A percentile compares a stretch with the other conserved stretches of the same genome.
Conservation (phyloP, 2,888 invertebrate genomes). For the Xanthostigma xanthostigma region DNA sequence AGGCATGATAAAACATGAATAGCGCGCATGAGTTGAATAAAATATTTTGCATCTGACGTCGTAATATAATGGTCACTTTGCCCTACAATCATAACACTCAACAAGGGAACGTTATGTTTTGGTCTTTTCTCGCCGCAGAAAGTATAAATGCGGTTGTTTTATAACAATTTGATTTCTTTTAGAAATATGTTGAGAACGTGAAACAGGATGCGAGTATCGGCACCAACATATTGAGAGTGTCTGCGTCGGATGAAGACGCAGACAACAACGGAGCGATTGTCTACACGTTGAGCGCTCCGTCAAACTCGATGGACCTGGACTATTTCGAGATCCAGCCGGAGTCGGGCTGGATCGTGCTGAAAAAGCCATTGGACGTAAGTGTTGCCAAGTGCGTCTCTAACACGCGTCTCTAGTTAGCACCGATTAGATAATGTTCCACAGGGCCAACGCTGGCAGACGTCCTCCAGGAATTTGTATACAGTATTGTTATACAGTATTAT, state of each 20-base stretch:
- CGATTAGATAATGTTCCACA: not conserved
- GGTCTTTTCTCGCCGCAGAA: not conserved
- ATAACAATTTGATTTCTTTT: constrained; percentile 24
- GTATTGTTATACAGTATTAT: too few species aligned
- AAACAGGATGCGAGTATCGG: constrained; percentile 94
- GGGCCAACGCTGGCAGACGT: too few species aligned
- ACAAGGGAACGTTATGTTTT: too few species aligned
- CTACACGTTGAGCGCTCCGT: constrained; percentile 79
- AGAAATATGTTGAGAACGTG: constrained; percentile 95
- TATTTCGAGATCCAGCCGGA: constrained; percentile 95
- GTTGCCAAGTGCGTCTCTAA: constrained; percentile 19
- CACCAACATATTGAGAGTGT: constrained; percentile 84
- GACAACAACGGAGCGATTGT: constrained; percentile 93
- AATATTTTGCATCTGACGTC: constrained; percentile 1
- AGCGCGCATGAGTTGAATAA: too few species aligned
- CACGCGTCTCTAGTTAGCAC: too few species aligned
- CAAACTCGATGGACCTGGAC: constrained; percentile 77
- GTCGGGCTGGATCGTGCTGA: constrained; percentile 92
- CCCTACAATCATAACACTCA: too few species aligned
- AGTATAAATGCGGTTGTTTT: constrained; percentile 13
- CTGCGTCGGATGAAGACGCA: constrained; percentile 93
- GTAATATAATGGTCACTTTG: not conserved
- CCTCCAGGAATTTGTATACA: too few species aligned
- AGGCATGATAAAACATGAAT: too few species aligned
- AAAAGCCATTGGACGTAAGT: constrained; percentile 95